These are phyloP conservation scores for Andinoacara biseriatus DNA, from an alignment of 2,113 vertebrate genomes.

Conservation along the genomic window DNA sequence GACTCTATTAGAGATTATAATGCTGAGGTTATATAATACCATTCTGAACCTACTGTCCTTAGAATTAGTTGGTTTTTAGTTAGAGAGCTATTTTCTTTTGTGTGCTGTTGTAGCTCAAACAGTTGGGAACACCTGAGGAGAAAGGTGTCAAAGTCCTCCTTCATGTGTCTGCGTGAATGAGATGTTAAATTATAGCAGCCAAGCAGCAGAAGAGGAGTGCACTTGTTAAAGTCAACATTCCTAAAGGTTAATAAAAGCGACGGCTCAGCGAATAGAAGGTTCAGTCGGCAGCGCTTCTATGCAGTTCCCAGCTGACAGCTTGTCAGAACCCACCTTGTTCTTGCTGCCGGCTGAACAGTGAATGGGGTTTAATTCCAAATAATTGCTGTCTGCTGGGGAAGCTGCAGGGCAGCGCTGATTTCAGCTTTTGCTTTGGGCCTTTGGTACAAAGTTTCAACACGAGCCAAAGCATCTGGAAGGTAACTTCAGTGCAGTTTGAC, in stretches of 20 bases:
- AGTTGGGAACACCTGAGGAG: background rate
- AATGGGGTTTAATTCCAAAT: conserved; percentile 48
- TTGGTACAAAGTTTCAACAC: background rate
- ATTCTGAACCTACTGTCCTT: background rate
- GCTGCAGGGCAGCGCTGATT: background rate
- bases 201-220: background rate
- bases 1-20: conserved; percentile 9
- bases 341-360: conserved; percentile 29
- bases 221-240: conserved; percentile 30
- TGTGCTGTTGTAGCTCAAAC: background rate
- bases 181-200: conserved; percentile 13
- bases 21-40: background rate
- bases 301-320: conserved; percentile 27
- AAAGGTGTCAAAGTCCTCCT: background rate
- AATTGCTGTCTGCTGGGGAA: conserved; percentile 38
- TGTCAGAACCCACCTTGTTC: conserved; percentile 48
- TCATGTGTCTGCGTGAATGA: conserved; percentile 6
- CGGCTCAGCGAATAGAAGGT: background rate
- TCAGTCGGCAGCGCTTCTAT: conserved; percentile 5
- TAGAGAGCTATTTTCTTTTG: background rate
- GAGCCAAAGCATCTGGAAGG: conserved; percentile 15
- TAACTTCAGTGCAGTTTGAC: background rate
- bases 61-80: background rate
- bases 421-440: conserved; percentile 24
- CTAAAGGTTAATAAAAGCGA: conserved; percentile 36